Conservation (phyloP, 2,797 vertebrate species). For the Atherinosoma microstoma region DNA sequence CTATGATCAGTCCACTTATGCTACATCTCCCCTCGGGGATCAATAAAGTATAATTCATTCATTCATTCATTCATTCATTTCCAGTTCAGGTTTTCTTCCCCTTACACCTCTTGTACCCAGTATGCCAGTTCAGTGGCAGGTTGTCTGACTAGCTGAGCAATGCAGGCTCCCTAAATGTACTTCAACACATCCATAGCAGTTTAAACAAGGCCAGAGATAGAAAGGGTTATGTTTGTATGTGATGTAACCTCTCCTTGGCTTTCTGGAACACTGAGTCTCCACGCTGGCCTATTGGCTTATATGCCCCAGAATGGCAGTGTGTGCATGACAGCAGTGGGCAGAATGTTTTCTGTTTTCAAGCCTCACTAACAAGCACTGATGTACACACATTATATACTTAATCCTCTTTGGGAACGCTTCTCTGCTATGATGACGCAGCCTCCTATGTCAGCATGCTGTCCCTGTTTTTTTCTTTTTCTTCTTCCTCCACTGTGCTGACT, state of each 20-base stretch:
- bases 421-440: neutral
- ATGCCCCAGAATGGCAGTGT: constrained; percentile 35
- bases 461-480: neutral
- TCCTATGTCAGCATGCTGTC: neutral
- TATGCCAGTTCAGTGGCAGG: constrained; percentile 5
- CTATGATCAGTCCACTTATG: constrained; percentile 30
- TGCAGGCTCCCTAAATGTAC: constrained; percentile 26
- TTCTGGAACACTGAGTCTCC: constrained; percentile 65
- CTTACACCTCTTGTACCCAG: neutral
- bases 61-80: no score
- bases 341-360: constrained; percentile 25
- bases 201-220: constrained; percentile 18
- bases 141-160: constrained; percentile 14
- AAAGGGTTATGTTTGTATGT: constrained; percentile 7
- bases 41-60: no score
- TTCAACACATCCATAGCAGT: constrained; percentile 36
- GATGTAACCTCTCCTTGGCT: constrained; percentile 19
- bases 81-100: neutral
- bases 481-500: neutral
- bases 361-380: constrained; percentile 25
- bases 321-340: constrained; percentile 38
- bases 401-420: neutral
- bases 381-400: neutral
- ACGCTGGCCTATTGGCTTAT: constrained; percentile 46
- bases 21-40: no score